Percentiles rank a stretch among this genome's conserved stretches.
phyloP scores from a whole-genome alignment of 2,113 vertebrate species.

The Odontesthes bonariensis region DNA sequence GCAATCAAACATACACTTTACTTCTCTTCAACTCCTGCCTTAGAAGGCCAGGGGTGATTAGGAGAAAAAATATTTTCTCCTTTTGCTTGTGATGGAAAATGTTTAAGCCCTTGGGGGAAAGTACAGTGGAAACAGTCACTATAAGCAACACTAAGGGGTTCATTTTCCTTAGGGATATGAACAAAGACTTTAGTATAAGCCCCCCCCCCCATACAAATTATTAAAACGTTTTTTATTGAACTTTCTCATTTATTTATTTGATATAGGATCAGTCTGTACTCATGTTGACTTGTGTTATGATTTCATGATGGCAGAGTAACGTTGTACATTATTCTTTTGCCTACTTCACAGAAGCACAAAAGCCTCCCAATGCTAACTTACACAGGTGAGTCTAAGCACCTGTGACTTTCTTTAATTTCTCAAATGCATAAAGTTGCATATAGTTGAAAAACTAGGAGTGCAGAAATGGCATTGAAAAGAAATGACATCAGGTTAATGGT shows the following conservation, averaged over 20 bases:
- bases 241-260: not conserved
- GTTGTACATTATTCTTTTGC: too few relatives aligned
- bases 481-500: not conserved
- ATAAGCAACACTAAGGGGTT: conserved; percentile 49
- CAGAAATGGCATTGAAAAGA: conserved; percentile 10
- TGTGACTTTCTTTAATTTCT: conserved; percentile 45
- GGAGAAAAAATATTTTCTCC: conserved; percentile 33
- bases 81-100: conserved; percentile 73
- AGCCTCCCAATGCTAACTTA: conserved; percentile 1
- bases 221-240: not conserved
- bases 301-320: too few relatives aligned
- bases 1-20: not conserved
- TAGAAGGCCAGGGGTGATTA: conserved; percentile 17
- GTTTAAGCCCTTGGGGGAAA: conserved; percentile 56
- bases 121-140: conserved; percentile 56
- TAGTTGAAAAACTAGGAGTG: conserved; percentile 10
- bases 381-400: conserved; percentile 42
- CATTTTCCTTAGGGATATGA: conserved; percentile 33
- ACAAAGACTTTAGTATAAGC: conserved; percentile 25
- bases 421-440: conserved; percentile 1
- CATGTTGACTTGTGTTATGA: too few relatives aligned
- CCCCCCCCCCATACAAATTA: not conserved
- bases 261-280: too few relatives aligned
- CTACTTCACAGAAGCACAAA: conserved; percentile 26
- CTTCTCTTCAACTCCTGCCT: conserved; percentile 3